Evolutionary conservation across 2,888 invertebrate species (phyloP).

Genomic region (Scaeva pyrastri): DNA sequence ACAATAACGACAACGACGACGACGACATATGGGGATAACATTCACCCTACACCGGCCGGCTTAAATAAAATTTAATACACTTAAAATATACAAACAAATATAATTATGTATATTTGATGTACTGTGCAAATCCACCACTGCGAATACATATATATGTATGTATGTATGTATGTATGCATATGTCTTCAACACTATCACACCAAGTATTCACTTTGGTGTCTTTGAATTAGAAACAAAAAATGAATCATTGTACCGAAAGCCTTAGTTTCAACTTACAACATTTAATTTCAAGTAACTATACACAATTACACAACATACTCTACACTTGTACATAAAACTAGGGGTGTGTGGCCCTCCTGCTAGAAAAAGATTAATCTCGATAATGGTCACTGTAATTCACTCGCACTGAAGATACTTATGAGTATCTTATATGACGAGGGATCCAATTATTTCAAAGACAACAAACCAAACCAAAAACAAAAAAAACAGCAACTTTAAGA

Average conservation of each 20-base stretch:
- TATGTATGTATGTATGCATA: too few relatives aligned
- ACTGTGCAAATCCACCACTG: slow-evolving; percentile 22
- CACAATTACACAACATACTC: too few relatives aligned
- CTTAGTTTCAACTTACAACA: slow-evolving; percentile 30
- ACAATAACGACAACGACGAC: too few relatives aligned
- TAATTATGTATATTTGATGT: background rate
- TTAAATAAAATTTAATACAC: slow-evolving; percentile 23
- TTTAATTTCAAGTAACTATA: background rate
- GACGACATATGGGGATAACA: background rate
- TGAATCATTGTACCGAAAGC: slow-evolving; percentile 38
- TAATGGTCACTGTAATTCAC: slow-evolving; percentile 41
- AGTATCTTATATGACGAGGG: slow-evolving; percentile 41
- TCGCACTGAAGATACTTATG: slow-evolving; percentile 11
- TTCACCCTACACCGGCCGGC: slow-evolving; percentile 54
- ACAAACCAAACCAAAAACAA: background rate
- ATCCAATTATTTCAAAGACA: slow-evolving; percentile 54
- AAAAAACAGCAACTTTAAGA: background rate
- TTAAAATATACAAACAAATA: background rate
- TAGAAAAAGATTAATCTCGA: slow-evolving; percentile 7
- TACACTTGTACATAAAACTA: too few relatives aligned
- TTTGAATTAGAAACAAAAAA: slow-evolving; percentile 45
- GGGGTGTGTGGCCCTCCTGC: slow-evolving; percentile 41
- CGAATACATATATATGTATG: too few relatives aligned
- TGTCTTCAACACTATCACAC: background rate
- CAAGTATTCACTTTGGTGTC: background rate